phyloP scores from a whole-genome alignment of 2,113 vertebrate species.

The Gnathonemus echidnorhynchus region DNA sequence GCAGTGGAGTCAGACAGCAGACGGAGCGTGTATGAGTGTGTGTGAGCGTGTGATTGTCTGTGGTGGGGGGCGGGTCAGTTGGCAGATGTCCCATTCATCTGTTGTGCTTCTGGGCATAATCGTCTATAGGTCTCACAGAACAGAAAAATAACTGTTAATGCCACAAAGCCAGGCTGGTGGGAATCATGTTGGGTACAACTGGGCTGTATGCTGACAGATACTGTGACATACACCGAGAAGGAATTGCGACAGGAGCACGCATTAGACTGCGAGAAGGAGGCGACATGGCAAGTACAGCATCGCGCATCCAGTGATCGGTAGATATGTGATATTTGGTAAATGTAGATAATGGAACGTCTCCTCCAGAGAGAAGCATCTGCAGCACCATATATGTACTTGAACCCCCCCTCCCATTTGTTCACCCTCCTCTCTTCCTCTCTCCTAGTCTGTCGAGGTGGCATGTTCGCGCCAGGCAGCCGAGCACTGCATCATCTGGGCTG shows the following conservation, averaged over 20 bases:
- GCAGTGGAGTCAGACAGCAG: not conserved
- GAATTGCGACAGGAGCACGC: not conserved
- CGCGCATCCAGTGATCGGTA: not conserved
- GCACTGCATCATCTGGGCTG: constrained; percentile 53
- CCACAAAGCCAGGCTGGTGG: not conserved
- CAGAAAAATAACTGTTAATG: not conserved
- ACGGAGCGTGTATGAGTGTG: constrained; percentile 14
- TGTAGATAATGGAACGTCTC: not conserved
- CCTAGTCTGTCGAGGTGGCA: constrained; percentile 11
- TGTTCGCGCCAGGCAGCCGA: not conserved
- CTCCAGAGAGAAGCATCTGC: not conserved
- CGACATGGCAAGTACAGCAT: not conserved
- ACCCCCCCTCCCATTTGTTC: not conserved
- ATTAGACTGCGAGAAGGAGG: not conserved
- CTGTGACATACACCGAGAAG: not conserved
- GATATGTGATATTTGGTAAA: not conserved
- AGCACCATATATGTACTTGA: constrained; percentile 4
- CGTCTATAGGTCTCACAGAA: not conserved
- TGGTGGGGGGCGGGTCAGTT: not conserved
- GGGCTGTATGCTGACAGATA: not conserved
- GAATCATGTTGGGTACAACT: not conserved
- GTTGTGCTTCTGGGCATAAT: not conserved
- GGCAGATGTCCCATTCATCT: constrained; percentile 8
- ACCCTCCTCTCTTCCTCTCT: constrained; percentile 18
- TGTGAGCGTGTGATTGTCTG: constrained; percentile 5